Conservation (phyloP, 2,888 invertebrate genomes). For the Ceratothoa steindachneri region DNA sequence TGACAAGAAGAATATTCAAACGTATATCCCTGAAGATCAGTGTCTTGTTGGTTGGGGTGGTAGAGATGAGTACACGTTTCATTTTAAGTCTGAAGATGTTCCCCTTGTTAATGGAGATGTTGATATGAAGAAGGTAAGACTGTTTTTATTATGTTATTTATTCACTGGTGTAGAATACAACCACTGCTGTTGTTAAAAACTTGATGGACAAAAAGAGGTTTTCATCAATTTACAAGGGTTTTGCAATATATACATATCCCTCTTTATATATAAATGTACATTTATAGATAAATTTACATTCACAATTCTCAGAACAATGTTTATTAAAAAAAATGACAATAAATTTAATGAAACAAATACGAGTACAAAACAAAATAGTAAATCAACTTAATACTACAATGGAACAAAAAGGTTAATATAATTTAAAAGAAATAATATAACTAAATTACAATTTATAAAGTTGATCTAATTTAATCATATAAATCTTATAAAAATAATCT, state of each 20-base stretch:
- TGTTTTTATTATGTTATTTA: background rate
- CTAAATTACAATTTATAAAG: too few species aligned
- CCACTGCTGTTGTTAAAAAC: constrained; percentile 1
- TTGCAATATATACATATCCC: background rate
- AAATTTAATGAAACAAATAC: too few species aligned
- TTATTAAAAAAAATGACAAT: too few species aligned
- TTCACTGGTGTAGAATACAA: background rate
- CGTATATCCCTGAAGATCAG: constrained; percentile 71
- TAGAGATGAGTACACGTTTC: constrained; percentile 66
- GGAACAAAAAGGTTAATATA: too few species aligned
- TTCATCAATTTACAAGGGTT: background rate
- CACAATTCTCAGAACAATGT: too few species aligned
- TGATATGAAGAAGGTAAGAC: constrained; percentile 15
- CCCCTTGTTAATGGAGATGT: constrained; percentile 15
- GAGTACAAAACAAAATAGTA: too few species aligned
- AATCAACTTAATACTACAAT: too few species aligned
- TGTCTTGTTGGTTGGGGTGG: constrained; percentile 72
- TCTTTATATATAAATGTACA: constrained; percentile 7
- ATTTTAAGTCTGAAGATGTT: constrained; percentile 63
- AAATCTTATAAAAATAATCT: too few species aligned
- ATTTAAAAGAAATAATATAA: too few species aligned
- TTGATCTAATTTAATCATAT: too few species aligned
- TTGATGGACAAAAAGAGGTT: background rate
- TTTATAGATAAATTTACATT: constrained; percentile 12
- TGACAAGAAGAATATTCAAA: constrained; percentile 67